Base-by-base conservation (phyloP, 2,113 vertebrate genomes). In the Stigmatopora nigra region DNA sequence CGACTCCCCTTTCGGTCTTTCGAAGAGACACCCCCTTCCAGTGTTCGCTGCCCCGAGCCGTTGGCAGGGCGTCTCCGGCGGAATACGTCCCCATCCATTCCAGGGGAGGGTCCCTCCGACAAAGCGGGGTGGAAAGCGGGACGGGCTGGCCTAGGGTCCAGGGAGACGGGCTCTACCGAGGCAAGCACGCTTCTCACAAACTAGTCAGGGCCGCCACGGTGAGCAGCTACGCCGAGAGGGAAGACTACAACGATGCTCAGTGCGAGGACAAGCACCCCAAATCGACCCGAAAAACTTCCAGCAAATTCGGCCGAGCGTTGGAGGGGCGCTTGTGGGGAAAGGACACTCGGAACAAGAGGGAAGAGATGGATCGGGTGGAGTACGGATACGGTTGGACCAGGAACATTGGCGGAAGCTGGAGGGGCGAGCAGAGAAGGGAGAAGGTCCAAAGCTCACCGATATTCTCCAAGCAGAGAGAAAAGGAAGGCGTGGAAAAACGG, bases 181-280 rank as follows among this genome's bases (percentile, higher is more conserved):
- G 92, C 8, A 92, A 90, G 58, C 92, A 93, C 14, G 77, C 77
- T 22, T 91, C 91, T 0, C 89, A 89, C 71, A 89, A 90, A 78
- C 65, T 92, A 69, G 78, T 92, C 68, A 89, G 89, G 69, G 89
- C 91, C 7, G 82, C 88, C 0, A 89, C 89, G 1, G 86, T 90
- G 13, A 92, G 87, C 78, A 89, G 85, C 84, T 88, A 88, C 3
- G 76, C 78, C 44, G 87, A 82, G 52, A 79, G 76, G 51, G 88
- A 88, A 19, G 77, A 82, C 49, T 86, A 85, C 20, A 72, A 79
- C 68, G 79, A 75, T 0, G 72, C 76, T 69, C 89, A 89, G 90
- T 72, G 73, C n/a, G 79, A 84, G 22, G 74, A 82, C 4, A 77
- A 78, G 41, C 67, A 73, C 45, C 79, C 53, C 12, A 72, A 65